Evolutionary conservation across 1,140 invertebrate species (phyloP).

Genomic region (Ostrea denselamellosa): DNA sequence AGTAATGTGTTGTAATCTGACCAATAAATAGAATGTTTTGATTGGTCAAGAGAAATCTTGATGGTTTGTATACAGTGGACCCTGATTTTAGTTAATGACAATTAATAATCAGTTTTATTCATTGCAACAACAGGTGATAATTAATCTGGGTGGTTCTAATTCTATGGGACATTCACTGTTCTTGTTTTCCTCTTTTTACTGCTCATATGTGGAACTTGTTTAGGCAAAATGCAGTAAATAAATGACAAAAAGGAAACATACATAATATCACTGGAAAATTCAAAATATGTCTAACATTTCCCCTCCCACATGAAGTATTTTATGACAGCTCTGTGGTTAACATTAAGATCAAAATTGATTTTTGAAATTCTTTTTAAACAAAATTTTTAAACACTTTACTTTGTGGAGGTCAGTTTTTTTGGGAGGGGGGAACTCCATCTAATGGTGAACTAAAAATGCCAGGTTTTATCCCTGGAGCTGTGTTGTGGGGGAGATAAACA

Average conservation of each 20-base stretch:
- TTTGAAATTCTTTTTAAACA: not conserved
- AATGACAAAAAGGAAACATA: not conserved
- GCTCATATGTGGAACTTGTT: not conserved
- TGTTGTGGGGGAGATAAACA: not conserved
- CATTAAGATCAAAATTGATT: constrained; percentile 26
- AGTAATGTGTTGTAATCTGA: not conserved
- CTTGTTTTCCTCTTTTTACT: not conserved
- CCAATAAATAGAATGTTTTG: not conserved
- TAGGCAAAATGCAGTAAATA: not conserved
- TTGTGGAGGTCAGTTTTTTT: not conserved
- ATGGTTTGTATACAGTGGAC: not conserved
- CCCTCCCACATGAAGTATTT: not conserved
- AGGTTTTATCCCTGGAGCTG: not conserved
- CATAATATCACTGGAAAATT: not conserved
- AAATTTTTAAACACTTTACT: not conserved
- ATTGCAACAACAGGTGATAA: not conserved
- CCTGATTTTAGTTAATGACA: not conserved
- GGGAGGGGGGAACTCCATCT: not conserved
- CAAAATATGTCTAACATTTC: not conserved
- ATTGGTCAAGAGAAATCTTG: not conserved
- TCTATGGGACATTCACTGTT: not conserved
- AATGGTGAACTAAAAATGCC: not conserved
- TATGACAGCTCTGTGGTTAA: not conserved
- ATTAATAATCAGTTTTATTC: not conserved
- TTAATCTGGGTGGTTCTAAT: constrained; percentile 10